A percentile compares a stretch with the other conserved stretches of the same genome.
phyloP scores from a whole-genome alignment of 2,113 vertebrate genomes.

The Falcunculus frontatus region DNA sequence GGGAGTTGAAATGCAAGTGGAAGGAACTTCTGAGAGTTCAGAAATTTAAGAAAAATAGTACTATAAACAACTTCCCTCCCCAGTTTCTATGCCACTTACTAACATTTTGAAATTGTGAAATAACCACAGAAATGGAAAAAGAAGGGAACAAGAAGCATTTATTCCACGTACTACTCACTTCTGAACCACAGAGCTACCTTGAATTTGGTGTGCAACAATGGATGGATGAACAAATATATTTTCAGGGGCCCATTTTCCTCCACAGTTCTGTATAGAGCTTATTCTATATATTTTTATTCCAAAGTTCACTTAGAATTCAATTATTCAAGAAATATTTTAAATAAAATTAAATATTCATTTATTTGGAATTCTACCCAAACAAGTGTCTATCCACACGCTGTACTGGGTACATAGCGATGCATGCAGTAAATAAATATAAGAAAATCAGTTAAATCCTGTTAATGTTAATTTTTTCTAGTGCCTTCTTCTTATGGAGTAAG shows the following conservation, averaged over 20 bases:
- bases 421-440: neutral
- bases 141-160: neutral
- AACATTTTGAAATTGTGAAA: neutral
- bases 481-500: neutral
- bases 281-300: neutral
- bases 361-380: neutral
- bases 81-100: neutral
- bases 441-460: neutral
- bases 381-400: neutral
- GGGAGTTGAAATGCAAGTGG: neutral
- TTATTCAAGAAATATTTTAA: neutral
- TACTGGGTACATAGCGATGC: neutral
- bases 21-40: neutral
- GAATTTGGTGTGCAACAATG: neutral
- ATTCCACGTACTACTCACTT: neutral
- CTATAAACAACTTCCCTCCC: fast-evolving
- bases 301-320: neutral
- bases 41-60: neutral
- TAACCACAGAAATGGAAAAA: neutral
- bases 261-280: neutral
- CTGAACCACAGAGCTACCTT: neutral
- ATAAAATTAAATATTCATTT: neutral
- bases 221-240: neutral
- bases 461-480: neutral
- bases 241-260: neutral